These are phyloP conservation scores for Panurus biarmicus DNA, from an alignment of 2,113 vertebrate species.

Conservation along the genomic window DNA sequence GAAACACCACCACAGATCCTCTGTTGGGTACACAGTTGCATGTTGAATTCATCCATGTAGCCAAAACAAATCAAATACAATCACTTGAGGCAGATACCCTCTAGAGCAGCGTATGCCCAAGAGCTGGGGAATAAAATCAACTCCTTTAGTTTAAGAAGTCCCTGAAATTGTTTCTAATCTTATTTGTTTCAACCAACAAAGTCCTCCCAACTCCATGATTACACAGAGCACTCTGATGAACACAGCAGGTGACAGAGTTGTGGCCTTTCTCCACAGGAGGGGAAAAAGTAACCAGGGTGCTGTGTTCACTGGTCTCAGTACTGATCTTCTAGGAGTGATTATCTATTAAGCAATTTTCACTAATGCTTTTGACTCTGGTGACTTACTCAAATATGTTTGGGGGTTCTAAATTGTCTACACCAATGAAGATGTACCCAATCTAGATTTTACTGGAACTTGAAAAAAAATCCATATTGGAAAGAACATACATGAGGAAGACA, in stretches of 20 bases:
- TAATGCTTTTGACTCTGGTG: neutral
- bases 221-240: neutral
- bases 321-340: neutral
- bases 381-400: neutral
- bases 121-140: neutral
- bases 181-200: neutral
- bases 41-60: neutral
- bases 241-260: neutral
- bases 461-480: neutral
- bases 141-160: neutral
- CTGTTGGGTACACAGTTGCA: neutral
- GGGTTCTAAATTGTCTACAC: neutral
- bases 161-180: neutral
- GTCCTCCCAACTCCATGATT: neutral
- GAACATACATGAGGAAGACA: neutral
- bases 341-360: neutral
- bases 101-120: accelerated
- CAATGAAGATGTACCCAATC: neutral
- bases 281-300: neutral
- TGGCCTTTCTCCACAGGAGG: neutral
- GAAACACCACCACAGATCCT: too few species aligned
- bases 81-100: neutral
- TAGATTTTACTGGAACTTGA: neutral
- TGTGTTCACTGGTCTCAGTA: neutral
- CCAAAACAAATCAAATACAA: neutral